phyloP scores from a whole-genome alignment of 2,113 vertebrate genomes.

The Silurus asotus region DNA sequence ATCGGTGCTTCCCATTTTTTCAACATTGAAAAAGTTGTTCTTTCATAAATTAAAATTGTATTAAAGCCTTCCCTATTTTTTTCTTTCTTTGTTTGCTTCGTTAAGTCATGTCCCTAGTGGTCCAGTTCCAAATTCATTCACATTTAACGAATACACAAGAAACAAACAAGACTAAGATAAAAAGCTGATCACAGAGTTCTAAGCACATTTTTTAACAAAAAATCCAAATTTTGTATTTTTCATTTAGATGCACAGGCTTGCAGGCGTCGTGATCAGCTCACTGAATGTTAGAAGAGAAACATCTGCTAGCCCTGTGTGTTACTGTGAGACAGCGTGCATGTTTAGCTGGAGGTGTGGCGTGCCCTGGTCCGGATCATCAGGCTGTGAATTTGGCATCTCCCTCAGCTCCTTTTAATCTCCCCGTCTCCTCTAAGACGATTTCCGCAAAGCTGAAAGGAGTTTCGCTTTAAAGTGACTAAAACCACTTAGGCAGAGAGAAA shows the following conservation, averaged over 20 bases:
- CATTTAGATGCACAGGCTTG: neutral
- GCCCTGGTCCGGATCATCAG: conserved; percentile 50
- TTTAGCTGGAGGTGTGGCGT: conserved; percentile 48
- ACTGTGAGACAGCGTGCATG: neutral
- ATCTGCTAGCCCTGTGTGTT: conserved; percentile 44
- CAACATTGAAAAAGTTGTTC: too few relatives aligned
- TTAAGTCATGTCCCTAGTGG: too few relatives aligned
- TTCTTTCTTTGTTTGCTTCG: too few relatives aligned
- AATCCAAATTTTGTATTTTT: neutral
- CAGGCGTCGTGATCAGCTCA: neutral
- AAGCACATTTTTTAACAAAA: neutral
- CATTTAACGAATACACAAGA: too few relatives aligned
- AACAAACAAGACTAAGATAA: neutral
- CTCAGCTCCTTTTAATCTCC: conserved; percentile 59
- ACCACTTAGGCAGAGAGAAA: conserved; percentile 45
- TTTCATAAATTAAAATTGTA: too few relatives aligned
- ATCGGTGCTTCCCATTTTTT: too few relatives aligned
- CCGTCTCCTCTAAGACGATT: conserved; percentile 40
- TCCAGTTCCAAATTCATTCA: too few relatives aligned
- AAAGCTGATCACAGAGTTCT: neutral
- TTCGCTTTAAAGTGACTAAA: conserved; percentile 51
- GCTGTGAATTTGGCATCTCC: conserved; percentile 33
- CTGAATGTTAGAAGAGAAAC: conserved; percentile 52
- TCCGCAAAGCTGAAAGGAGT: conserved; percentile 40
- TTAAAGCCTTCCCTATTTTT: too few relatives aligned